These are phyloP conservation scores for Vicugna pacos DNA, from an alignment of 2,113 vertebrate genomes.

Conservation along the genomic window DNA sequence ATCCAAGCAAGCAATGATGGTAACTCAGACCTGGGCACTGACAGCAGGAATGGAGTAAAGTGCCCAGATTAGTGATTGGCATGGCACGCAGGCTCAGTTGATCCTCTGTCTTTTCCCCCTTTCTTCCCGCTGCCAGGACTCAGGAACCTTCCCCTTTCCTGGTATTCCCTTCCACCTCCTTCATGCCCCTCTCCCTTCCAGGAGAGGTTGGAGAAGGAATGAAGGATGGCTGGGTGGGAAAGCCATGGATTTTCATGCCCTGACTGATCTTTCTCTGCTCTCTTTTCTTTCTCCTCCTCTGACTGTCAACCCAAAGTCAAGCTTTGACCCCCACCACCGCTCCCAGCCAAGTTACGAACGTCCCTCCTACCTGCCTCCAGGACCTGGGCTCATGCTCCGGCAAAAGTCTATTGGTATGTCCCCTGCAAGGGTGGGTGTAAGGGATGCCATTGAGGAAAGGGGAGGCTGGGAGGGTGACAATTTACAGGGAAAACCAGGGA, in stretches of 20 bases:
- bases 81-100: too few relatives aligned
- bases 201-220: background rate
- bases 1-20: rapidly evolving
- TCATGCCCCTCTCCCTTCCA: background rate
- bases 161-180: background rate
- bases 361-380: conserved; percentile 91
- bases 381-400: conserved; percentile 93
- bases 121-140: background rate
- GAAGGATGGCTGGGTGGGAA: rapidly evolving
- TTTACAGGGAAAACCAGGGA: background rate
- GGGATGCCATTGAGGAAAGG: rapidly evolving
- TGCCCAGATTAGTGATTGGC: background rate
- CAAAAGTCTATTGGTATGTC: conserved; percentile 96
- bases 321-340: conserved; percentile 91
- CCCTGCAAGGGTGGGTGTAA: rapidly evolving
- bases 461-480: background rate
- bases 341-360: conserved; percentile 92
- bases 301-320: conserved; percentile 84
- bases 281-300: background rate
- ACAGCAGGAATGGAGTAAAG: background rate
- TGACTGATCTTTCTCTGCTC: background rate
- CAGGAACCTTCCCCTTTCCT: background rate
- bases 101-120: background rate
- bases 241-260: background rate
- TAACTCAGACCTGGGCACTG: background rate